phyloP scores from a whole-genome alignment of 2,888 invertebrate species.

The Diplolepis rosae region DNA sequence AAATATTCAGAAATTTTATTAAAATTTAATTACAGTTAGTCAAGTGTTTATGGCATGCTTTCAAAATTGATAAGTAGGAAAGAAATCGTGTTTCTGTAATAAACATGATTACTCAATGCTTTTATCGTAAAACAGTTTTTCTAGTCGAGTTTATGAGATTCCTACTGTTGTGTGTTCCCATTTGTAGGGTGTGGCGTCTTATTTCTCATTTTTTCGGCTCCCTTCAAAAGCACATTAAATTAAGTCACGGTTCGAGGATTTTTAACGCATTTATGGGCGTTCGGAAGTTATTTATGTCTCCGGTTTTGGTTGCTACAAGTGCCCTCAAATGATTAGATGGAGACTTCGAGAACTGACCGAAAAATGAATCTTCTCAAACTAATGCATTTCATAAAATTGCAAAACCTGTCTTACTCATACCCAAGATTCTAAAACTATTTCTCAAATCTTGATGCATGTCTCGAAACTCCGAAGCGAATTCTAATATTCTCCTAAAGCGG shows the following conservation, averaged over 20 bases:
- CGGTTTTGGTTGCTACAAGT: slow-evolving; percentile 36
- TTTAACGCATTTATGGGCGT: slow-evolving; percentile 68
- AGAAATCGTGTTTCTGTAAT: neutral
- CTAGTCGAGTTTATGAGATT: neutral
- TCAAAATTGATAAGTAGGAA: neutral
- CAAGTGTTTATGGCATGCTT: neutral
- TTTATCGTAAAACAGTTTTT: slow-evolving; percentile 3
- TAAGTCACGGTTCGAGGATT: slow-evolving; percentile 67
- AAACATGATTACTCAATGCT: neutral
- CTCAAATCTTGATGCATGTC: neutral
- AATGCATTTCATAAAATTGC: neutral
- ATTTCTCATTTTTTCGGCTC: slow-evolving; percentile 57
- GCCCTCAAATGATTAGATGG: slow-evolving; percentile 11
- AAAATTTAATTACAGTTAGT: neutral
- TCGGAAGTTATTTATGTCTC: slow-evolving; percentile 66
- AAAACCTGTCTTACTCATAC: neutral
- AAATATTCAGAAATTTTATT: neutral
- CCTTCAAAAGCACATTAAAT: slow-evolving; percentile 63
- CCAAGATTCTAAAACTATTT: neutral
- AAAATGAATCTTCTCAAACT: neutral
- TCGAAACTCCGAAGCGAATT: neutral
- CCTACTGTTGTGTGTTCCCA: slow-evolving; percentile 8
- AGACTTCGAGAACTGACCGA: neutral
- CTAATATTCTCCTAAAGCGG: neutral
- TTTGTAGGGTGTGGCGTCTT: slow-evolving; percentile 42